These are phyloP conservation scores for Heteromurus nitidus DNA, from an alignment of 2,888 invertebrate species.

Conservation along the genomic window DNA sequence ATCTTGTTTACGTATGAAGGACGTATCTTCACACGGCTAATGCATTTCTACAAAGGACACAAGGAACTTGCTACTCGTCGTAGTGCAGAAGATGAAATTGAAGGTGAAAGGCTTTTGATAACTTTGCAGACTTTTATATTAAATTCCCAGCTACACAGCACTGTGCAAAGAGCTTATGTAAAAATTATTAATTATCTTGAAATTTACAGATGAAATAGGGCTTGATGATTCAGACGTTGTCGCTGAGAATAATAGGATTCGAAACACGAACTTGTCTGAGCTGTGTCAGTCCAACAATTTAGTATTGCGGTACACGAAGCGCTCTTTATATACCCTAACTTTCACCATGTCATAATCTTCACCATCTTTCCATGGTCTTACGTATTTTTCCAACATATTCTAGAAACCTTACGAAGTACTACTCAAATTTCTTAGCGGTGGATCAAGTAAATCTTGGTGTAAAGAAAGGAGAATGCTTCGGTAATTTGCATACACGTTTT, in stretches of 20 bases:
- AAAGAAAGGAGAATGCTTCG: slow-evolving; percentile 86
- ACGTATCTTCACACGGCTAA: slow-evolving; percentile 34
- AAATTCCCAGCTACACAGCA: too few relatives aligned
- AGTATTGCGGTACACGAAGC: slow-evolving; percentile 74
- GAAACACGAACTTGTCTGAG: slow-evolving; percentile 67
- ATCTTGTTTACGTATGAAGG: slow-evolving; percentile 78
- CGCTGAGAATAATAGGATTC: slow-evolving; percentile 71
- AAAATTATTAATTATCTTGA: too few relatives aligned
- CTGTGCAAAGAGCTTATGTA: too few relatives aligned
- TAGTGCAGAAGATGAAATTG: slow-evolving; percentile 32
- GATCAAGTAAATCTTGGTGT: slow-evolving; percentile 85
- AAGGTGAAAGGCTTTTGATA: slow-evolving; percentile 35
- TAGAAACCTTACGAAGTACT: slow-evolving; percentile 82
- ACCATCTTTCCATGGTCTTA: background rate
- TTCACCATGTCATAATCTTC: background rate
- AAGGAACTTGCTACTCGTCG: slow-evolving; percentile 41
- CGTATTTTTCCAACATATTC: background rate
- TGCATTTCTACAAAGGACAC: slow-evolving; percentile 75
- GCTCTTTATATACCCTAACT: too few relatives aligned
- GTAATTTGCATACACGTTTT: slow-evolving; percentile 18
- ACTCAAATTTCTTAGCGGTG: slow-evolving; percentile 85
- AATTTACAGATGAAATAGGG: slow-evolving; percentile 49
- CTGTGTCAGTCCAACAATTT: slow-evolving; percentile 74
- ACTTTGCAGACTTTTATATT: too few relatives aligned
- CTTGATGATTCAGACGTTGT: slow-evolving; percentile 72